These are phyloP conservation scores for Ptychobarbus kaznakovi DNA, from an alignment of 2,797 vertebrate genomes.

Conservation along the genomic window DNA sequence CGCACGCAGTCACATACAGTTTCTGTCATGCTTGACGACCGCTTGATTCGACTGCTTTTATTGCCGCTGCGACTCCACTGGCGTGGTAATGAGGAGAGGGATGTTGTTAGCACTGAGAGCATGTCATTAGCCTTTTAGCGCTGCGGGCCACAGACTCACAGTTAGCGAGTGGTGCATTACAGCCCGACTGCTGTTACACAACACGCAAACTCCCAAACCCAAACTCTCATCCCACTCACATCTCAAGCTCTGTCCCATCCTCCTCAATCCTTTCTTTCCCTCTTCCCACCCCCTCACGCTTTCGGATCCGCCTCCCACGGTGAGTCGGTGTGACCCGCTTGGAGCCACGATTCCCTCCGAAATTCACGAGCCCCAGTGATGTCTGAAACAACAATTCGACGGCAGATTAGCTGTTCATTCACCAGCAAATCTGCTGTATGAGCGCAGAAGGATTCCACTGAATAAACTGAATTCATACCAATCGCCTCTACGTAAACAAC, in stretches of 20 bases:
- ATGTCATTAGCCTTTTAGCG: slow-evolving; percentile 37
- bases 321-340: slow-evolving; percentile 52
- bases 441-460: background rate
- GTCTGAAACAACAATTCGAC: slow-evolving; percentile 45
- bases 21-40: slow-evolving; percentile 27
- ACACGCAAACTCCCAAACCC: slow-evolving; percentile 48
- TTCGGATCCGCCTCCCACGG: slow-evolving; percentile 45
- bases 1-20: background rate
- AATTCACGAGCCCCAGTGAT: slow-evolving; percentile 5
- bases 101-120: slow-evolving; percentile 28
- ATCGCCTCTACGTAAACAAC: slow-evolving; percentile 34
- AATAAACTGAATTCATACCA: slow-evolving; percentile 31
- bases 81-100: slow-evolving; percentile 32
- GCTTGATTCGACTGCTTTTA: slow-evolving; percentile 32
- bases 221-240: slow-evolving; percentile 58
- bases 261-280: slow-evolving; percentile 51
- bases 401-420: slow-evolving; percentile 34
- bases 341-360: slow-evolving; percentile 34
- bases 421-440: slow-evolving; percentile 30
- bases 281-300: slow-evolving; percentile 47
- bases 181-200: slow-evolving; percentile 53
- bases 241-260: slow-evolving; percentile 40
- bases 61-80: slow-evolving; percentile 11
- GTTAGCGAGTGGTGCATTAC: slow-evolving; percentile 21
- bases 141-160: slow-evolving; percentile 42